Evolutionary conservation across 2,113 vertebrate species (phyloP).

Genomic region (Procavia capensis): DNA sequence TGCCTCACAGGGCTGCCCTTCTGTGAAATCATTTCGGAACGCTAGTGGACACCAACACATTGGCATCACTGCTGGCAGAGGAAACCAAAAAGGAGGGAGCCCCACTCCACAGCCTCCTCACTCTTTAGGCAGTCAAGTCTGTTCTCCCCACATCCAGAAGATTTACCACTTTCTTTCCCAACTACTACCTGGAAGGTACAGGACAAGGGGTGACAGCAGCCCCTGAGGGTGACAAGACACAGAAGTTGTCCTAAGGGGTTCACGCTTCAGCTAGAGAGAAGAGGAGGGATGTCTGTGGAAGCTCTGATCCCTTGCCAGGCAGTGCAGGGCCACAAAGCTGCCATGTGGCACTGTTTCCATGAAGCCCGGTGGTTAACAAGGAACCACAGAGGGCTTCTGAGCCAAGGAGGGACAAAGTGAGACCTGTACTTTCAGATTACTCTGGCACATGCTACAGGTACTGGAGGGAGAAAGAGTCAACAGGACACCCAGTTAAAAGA

Average conservation of each 20-base stretch:
- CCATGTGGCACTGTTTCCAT: neutral
- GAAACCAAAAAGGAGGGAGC: neutral
- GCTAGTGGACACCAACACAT: neutral
- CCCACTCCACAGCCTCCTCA: neutral
- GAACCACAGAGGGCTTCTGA: neutral
- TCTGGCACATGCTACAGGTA: neutral
- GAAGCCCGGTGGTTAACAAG: neutral
- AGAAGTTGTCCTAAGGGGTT: neutral
- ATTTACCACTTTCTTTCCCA: neutral
- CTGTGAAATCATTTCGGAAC: neutral
- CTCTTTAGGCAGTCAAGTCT: neutral
- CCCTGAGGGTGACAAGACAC: neutral
- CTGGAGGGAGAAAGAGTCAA: neutral
- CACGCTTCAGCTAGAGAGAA: fast-evolving
- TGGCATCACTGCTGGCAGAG: neutral
- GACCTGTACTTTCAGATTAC: neutral
- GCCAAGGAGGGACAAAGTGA: neutral
- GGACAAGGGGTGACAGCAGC: neutral
- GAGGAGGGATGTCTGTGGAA: neutral
- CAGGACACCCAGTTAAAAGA: neutral
- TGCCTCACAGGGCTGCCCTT: neutral
- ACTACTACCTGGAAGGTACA: neutral
- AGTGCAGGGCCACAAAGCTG: neutral
- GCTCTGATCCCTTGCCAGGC: fast-evolving
- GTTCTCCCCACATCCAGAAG: neutral